A percentile compares a stretch with the other conserved stretches of the same genome.
phyloP scores from a whole-genome alignment of 2,888 invertebrate species.

The Cheilosia urbana region DNA sequence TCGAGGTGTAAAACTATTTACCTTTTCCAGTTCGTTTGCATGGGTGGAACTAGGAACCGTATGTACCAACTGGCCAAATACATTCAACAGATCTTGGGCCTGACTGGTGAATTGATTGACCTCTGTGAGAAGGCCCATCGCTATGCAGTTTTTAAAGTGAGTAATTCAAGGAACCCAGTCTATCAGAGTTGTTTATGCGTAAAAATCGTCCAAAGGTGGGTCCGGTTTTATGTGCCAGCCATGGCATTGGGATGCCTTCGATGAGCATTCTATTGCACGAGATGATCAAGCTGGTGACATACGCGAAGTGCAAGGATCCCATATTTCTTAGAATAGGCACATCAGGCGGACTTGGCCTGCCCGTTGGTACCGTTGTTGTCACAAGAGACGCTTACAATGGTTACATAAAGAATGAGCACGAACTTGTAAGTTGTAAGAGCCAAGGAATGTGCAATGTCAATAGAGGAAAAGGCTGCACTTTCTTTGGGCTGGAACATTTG shows the following conservation, averaged over 20 bases:
- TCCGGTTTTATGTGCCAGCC: slow-evolving; percentile 84
- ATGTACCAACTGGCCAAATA: slow-evolving; percentile 95
- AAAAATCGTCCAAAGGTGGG: slow-evolving; percentile 78
- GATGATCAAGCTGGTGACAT: slow-evolving; percentile 95
- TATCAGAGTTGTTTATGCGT: neutral
- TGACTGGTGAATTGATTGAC: slow-evolving; percentile 91
- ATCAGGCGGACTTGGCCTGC: slow-evolving; percentile 95
- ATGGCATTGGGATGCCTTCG: slow-evolving; percentile 98
- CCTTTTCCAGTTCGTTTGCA: slow-evolving; percentile 92
- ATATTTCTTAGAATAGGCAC: slow-evolving; percentile 96
- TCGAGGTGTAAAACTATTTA: neutral
- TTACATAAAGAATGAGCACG: slow-evolving; percentile 90
- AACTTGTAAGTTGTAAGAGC: slow-evolving; percentile 87
- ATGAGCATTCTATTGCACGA: slow-evolving; percentile 98
- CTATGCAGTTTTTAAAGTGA: slow-evolving; percentile 97
- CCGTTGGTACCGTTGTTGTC: slow-evolving; percentile 96
- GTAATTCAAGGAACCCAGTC: no score
- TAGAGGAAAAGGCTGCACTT: neutral
- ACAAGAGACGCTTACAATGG: slow-evolving; percentile 96
- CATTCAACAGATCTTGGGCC: slow-evolving; percentile 92
- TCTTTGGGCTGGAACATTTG: no score
- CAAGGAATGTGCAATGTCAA: neutral
- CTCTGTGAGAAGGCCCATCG: slow-evolving; percentile 94
- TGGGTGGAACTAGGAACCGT: slow-evolving; percentile 96
- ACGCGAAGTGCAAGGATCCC: slow-evolving; percentile 93